Base-by-base conservation (phyloP, 37 sponge, comb jelly and placozoan genomes). In the Chondrilla cf. caribensis region DNA sequence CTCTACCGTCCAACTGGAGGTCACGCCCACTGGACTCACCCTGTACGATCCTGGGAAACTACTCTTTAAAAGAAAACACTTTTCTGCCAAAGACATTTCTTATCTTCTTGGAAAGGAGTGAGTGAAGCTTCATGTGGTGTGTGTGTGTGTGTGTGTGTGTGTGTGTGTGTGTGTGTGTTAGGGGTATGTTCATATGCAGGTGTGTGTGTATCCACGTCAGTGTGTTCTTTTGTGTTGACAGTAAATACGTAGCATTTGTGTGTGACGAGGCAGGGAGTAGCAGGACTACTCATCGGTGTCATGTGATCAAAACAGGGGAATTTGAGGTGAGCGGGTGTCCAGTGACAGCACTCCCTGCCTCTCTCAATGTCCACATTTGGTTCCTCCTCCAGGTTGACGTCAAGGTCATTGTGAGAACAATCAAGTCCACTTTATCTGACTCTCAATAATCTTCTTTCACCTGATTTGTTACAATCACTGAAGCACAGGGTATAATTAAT, bases 31-130 rank as follows among this genome's bases (percentile, higher is more conserved):
- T 24, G 41, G 43, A 14, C 44, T 73, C 44, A 73, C 43, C 7
- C 76, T 73, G 41, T 73, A 43, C 25, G 76, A 73, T 37, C 76
- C 76, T 2, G 40, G 76, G 42, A 73, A 73, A 43, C 25, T 73
- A 15, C 24, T 38, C 24, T 73, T 24, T 21, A 73, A 39, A 43
- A 19, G 76, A 2, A 73, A 37, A 25, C 3, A 31, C 11, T 73
- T 25, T 25, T 22, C 19, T 4, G 76, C 76, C 38, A 73, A 39
- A 15, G 19, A n/a, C 41, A 73, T 73, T 17, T n/a, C 41, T 2
- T 73, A 73, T 37, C 43, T 73, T 1, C 25, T 19, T 1, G 76
- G 76, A 73, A 73, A 40, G 44, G 76, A 73, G 76, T 73, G 68
- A 67, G 68, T 67, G 4, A 33, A 1, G 51, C 11, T 47, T 33